These are phyloP conservation scores for Dipodomys merriami DNA, from an alignment of 2,113 vertebrate species.

Conservation along the genomic window DNA sequence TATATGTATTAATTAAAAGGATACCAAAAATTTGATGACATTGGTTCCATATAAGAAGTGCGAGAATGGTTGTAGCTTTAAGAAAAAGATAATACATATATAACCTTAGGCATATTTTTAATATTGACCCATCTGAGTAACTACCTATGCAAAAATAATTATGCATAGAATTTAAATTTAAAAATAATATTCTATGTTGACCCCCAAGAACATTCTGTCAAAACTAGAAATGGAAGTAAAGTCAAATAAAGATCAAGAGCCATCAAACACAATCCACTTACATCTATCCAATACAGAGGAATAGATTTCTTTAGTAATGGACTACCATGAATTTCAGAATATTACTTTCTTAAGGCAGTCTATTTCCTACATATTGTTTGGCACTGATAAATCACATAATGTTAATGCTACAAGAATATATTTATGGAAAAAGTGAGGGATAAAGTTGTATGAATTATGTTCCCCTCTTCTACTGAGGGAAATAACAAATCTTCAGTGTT, in stretches of 20 bases:
- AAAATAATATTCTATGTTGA: neutral
- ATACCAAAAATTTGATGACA: neutral
- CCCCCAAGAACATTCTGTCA: neutral
- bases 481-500: neutral
- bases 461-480: neutral
- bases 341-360: neutral
- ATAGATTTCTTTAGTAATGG: neutral
- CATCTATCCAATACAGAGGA: neutral
- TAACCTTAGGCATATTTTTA: neutral
- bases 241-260: neutral
- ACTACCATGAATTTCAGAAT: neutral
- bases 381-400: neutral
- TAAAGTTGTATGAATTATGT: neutral
- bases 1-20: neutral
- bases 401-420: neutral
- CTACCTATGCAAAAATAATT: constrained; percentile 25
- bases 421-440: neutral
- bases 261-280: neutral
- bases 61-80: neutral
- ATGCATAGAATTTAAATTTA: neutral
- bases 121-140: constrained; percentile 2
- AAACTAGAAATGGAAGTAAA: constrained; percentile 3
- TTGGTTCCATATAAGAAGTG: neutral
- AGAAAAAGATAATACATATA: neutral
- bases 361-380: constrained; percentile 29